Evolutionary conservation across 2,888 invertebrate genomes (phyloP), one percentile per base, ranked within the genome.

Genomic region (Pseudococcus jackbeardsleyi): DNA sequence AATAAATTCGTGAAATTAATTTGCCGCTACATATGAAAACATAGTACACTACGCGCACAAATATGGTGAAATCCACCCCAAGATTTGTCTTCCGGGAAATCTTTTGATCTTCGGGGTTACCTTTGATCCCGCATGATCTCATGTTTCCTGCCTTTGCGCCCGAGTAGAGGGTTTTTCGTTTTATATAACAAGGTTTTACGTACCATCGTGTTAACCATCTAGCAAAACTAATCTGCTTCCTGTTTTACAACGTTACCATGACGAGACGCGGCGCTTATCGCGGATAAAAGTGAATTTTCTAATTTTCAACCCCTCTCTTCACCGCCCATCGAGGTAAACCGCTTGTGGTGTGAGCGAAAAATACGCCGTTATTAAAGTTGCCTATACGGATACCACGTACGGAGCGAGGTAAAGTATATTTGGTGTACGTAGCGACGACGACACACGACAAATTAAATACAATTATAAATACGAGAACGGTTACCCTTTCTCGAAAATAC

Each of bases 51-150:
- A 15, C 64, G 22, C 64, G 0, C 64, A 19, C 64, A 22, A 6
- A 54, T 19, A 64, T 64, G 12, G 64, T 64, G 64, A 64, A 64
- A 64, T 64, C 64, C 79, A 82, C 39, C 79, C 79, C 46, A 19
- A 33, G 33, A 82, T 82, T 82, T 46, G 79, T 82, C 42, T 82
- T 82, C 79, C 79, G 79, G 79, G 79, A 82, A 82, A 82, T 82
- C 79, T 82, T 82, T 82, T 82, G 79, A 82, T 82, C 79, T 82
- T 82, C 79, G 77, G 33, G 77, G 15, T 77, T 82, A 82, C 79
- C 79, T 82, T 82, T 82, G 79, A 82, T 82, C 79, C 79, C 46
- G 42, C 42, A 82, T 82, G 79, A 82, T 82, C 79, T 82, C 79
- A 46, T 82, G 46, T 82, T 82, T 82, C 79, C 79, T 82, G 79